Conservation (phyloP, 2,113 vertebrate species). For the Orycteropus afer region DNA sequence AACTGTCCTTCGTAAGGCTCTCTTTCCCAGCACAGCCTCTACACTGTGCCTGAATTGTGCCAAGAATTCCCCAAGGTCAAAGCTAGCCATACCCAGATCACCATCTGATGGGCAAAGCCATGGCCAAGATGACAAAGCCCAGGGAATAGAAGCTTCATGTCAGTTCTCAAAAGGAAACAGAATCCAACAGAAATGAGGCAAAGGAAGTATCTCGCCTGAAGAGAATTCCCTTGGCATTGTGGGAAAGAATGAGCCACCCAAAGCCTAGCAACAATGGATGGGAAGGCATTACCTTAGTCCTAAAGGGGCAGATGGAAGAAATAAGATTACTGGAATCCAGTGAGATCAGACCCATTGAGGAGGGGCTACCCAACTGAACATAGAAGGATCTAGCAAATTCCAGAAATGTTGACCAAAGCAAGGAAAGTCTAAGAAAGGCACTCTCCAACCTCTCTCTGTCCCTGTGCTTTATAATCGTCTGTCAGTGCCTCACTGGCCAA, state of each 20-base stretch:
- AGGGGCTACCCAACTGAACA: neutral
- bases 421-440: neutral
- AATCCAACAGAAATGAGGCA: neutral
- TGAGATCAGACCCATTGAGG: neutral
- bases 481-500: neutral
- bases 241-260: neutral
- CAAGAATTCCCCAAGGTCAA: neutral
- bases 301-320: neutral
- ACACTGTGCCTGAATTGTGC: neutral
- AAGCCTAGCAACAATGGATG: neutral
- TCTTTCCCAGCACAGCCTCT: neutral
- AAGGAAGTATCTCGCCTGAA: neutral
- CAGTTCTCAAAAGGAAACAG: neutral
- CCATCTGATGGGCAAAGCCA: neutral
- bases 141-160: neutral
- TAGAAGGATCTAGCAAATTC: neutral
- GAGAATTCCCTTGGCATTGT: accelerated
- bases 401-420: neutral
- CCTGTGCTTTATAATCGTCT: neutral
- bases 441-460: neutral
- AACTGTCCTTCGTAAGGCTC: neutral
- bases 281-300: neutral
- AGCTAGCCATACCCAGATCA: neutral
- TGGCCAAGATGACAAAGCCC: no score
- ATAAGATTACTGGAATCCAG: neutral